Evolutionary conservation across 1,140 invertebrate species (phyloP).

Genomic region (Aradophagus sp.): DNA sequence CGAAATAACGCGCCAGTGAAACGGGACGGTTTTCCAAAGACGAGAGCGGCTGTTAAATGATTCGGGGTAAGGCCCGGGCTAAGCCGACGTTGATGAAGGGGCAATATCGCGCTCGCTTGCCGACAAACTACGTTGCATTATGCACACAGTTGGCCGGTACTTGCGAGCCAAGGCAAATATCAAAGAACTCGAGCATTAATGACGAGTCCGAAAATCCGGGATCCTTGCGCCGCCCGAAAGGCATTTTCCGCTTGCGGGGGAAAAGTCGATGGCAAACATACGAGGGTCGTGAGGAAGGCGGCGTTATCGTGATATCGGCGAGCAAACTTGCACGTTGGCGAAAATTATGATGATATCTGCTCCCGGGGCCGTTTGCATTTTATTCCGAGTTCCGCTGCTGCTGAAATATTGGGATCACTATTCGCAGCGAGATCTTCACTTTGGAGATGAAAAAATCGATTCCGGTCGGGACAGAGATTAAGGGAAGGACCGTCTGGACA

Average conservation of each 20-base stretch:
- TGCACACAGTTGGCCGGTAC: constrained; percentile 36
- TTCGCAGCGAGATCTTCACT: too few relatives aligned
- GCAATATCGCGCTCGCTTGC: constrained; percentile 38
- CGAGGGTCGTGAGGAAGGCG: constrained; percentile 18
- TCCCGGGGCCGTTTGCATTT: background rate
- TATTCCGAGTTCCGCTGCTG: too few relatives aligned
- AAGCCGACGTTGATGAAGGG: constrained; percentile 33
- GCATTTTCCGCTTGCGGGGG: constrained; percentile 9
- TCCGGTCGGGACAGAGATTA: too few relatives aligned
- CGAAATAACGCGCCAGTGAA: too few relatives aligned
- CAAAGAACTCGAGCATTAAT: constrained; percentile 48
- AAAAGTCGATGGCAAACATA: constrained; percentile 45
- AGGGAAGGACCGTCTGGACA: too few relatives aligned
- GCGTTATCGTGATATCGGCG: constrained; percentile 15
- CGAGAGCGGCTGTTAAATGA: constrained; percentile 29
- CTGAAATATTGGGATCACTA: background rate
- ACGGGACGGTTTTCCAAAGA: constrained; percentile 8
- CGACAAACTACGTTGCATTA: constrained; percentile 40
- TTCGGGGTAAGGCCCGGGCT: constrained; percentile 19
- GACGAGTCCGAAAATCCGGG: constrained; percentile 43
- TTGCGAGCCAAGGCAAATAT: constrained; percentile 40
- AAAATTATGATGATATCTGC: constrained; percentile 7
- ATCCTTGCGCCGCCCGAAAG: constrained; percentile 35
- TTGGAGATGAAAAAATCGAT: too few relatives aligned
- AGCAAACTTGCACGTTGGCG: constrained; percentile 8